Percentiles rank a stretch among this genome's conserved stretches.
Evolutionary conservation across 2,113 vertebrate species (phyloP).

Genomic region (Ceyx cyanopectus): DNA sequence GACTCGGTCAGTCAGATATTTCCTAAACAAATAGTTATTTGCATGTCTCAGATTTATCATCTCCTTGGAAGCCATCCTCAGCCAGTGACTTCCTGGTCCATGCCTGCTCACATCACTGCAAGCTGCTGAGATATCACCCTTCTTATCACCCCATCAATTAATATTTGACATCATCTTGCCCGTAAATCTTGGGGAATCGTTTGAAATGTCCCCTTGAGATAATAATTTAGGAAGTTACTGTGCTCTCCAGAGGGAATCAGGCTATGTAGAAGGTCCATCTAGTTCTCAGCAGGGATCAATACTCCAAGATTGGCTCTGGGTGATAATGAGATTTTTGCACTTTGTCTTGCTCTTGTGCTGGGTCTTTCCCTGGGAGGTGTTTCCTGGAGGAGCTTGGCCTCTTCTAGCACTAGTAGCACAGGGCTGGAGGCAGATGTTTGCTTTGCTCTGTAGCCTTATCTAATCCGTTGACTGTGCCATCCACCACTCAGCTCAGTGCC

Average conservation of each 20-base stretch:
- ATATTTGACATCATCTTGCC: background rate
- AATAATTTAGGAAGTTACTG: background rate
- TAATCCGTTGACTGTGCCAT: background rate
- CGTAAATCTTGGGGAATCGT: background rate
- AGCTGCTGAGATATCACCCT: background rate
- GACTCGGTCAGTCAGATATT: fast-evolving
- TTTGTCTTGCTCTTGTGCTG: background rate
- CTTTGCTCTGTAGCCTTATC: background rate
- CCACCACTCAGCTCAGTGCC: background rate
- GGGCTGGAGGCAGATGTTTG: background rate
- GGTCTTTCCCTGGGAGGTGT: background rate
- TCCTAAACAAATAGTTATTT: background rate
- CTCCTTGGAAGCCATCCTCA: background rate
- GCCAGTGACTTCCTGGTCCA: background rate
- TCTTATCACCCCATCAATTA: background rate
- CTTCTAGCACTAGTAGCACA: background rate
- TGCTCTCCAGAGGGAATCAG: fast-evolving
- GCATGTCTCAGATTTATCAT: background rate
- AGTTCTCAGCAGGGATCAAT: background rate
- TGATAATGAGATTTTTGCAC: background rate
- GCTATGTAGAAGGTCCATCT: background rate
- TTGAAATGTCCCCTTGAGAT: background rate
- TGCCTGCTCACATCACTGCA: too few species aligned
- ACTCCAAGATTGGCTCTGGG: background rate
- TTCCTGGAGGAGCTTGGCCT: background rate